Evolutionary conservation across 1,140 invertebrate genomes (phyloP).

Genomic region (Bilobella aurantiaca): DNA sequence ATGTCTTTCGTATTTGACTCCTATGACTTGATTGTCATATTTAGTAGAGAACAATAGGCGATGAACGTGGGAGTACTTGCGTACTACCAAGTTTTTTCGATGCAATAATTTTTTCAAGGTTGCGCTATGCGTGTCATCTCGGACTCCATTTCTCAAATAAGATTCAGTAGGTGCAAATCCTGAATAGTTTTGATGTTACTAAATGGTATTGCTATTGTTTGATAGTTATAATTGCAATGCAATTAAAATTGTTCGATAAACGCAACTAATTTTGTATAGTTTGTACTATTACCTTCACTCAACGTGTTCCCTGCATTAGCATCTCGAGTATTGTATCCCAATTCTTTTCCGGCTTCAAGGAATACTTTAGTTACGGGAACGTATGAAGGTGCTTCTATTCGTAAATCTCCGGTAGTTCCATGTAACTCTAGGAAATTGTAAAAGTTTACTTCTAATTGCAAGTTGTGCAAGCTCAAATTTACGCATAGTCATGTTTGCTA

Average conservation of each 20-base stretch:
- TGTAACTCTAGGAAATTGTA: conserved; percentile 7
- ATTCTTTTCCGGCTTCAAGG: conserved; percentile 10
- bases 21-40: conserved; percentile 8
- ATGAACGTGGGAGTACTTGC: conserved; percentile 10
- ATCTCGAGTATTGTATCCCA: conserved; percentile 16
- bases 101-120: background rate
- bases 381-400: conserved; percentile 7
- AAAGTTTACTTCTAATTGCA: no score
- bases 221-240: no score
- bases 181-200: no score
- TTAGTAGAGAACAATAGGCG: background rate
- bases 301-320: conserved; percentile 11
- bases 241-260: background rate
- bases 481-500: conserved; percentile 2
- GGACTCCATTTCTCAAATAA: conserved; percentile 12
- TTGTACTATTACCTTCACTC: conserved; percentile 16
- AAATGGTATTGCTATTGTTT: no score
- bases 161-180: conserved; percentile 16
- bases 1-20: conserved; percentile 6
- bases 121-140: background rate
- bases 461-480: no score
- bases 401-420: conserved; percentile 10
- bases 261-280: background rate
- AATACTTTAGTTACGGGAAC: conserved; percentile 12
- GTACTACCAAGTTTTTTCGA: conserved; percentile 6